These are phyloP conservation scores for Sinocyclocheilus rhinocerous DNA, from an alignment of 2,113 vertebrate species.

Conservation along the genomic window DNA sequence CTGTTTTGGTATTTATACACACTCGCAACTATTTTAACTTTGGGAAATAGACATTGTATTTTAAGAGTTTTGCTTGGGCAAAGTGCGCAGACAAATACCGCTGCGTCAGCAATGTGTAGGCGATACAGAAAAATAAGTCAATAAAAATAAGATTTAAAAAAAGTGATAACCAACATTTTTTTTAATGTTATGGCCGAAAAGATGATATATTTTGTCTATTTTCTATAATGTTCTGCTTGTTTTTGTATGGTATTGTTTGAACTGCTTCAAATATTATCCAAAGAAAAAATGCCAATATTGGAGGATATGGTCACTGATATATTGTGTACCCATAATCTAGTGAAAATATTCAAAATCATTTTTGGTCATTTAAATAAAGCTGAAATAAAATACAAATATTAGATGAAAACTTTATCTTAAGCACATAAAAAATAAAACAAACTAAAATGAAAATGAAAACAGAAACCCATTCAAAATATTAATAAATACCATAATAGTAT, in stretches of 20 bases:
- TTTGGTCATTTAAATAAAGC: background rate
- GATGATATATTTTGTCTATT: background rate
- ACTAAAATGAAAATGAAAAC: too few relatives aligned
- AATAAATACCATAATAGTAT: background rate
- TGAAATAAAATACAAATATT: background rate
- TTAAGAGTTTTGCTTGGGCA: background rate
- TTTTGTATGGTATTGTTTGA: background rate
- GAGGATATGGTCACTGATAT: background rate
- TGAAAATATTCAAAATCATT: too few relatives aligned
- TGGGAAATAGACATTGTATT: background rate
- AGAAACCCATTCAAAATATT: background rate
- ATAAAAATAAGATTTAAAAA: background rate
- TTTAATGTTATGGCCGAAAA: background rate
- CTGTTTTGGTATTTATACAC: background rate
- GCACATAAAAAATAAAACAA: too few relatives aligned
- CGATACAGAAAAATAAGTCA: background rate
- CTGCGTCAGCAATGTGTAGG: background rate
- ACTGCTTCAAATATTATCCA: background rate
- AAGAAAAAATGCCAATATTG: background rate
- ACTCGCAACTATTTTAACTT: background rate
- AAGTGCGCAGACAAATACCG: background rate
- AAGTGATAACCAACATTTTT: background rate
- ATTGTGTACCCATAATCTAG: too few relatives aligned
- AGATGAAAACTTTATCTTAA: too few relatives aligned
- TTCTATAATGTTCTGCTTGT: background rate